Evolutionary conservation across 1,140 invertebrate genomes (phyloP).

Genomic region (Lepeophtheirus salmonis): DNA sequence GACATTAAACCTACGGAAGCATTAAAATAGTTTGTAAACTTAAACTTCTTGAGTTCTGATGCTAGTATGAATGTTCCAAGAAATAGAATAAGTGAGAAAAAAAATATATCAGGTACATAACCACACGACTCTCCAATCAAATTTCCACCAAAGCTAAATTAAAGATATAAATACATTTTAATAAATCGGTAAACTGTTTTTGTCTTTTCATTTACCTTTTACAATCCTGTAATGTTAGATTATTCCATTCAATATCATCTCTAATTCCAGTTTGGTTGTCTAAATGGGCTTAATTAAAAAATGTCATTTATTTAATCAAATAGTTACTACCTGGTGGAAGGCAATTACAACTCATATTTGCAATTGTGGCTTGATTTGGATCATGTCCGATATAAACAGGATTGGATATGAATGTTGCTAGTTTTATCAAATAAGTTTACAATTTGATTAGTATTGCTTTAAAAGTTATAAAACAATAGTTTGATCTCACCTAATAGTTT

Average conservation of each 20-base stretch:
- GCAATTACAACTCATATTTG: neutral
- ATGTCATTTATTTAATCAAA: neutral
- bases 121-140: conserved; percentile 3
- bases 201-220: no score
- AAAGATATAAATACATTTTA: neutral
- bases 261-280: neutral
- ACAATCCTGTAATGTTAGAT: neutral
- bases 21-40: conserved; percentile 21
- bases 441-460: neutral
- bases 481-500: conserved; percentile 20
- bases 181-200: no score
- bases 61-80: conserved; percentile 24
- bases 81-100: conserved; percentile 26
- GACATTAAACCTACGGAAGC: neutral
- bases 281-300: neutral
- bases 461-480: no score
- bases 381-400: neutral
- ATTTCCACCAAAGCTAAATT: conserved; percentile 5
- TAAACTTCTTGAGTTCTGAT: conserved; percentile 22
- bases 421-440: neutral
- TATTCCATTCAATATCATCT: neutral
- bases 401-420: neutral
- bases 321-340: neutral
- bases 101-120: conserved; percentile 23
- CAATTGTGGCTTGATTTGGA: neutral